Conservation (phyloP, 2,113 vertebrate species). For the Sula dactylatra region DNA sequence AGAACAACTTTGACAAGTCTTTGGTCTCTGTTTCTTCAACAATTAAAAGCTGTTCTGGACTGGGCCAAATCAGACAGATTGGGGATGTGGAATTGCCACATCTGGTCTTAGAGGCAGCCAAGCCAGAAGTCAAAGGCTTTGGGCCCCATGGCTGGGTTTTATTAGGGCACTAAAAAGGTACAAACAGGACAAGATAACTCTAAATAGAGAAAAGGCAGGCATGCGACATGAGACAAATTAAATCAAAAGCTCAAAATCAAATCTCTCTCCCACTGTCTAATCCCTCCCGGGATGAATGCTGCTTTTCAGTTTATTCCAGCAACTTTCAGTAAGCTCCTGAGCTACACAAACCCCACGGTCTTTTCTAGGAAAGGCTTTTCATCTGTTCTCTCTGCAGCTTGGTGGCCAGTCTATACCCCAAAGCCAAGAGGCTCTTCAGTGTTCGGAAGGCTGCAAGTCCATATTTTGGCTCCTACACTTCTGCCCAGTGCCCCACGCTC, state of each 20-base stretch:
- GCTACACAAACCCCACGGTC: neutral
- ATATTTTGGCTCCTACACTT: neutral
- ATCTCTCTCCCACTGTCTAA: neutral
- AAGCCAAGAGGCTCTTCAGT: neutral
- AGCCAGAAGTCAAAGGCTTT: neutral
- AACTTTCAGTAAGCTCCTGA: neutral
- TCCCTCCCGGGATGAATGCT: neutral
- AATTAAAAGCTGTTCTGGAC: neutral
- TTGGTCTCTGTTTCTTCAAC: neutral
- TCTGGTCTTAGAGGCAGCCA: neutral
- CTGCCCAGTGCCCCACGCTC: neutral
- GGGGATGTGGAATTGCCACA: neutral
- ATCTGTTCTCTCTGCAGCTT: neutral
- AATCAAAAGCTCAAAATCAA: neutral
- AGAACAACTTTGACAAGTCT: neutral
- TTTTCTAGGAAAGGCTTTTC: neutral
- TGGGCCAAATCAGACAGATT: neutral
- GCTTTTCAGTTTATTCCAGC: neutral
- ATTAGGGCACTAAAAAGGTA: neutral
- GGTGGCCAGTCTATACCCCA: neutral
- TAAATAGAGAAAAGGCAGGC: neutral
- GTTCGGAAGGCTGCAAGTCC: neutral
- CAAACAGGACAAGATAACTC: constrained; percentile 9
- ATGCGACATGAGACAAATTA: neutral
- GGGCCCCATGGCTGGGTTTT: neutral